Conservation (phyloP, 2,113 vertebrate species). For the Sminthopsis crassicaudata region DNA sequence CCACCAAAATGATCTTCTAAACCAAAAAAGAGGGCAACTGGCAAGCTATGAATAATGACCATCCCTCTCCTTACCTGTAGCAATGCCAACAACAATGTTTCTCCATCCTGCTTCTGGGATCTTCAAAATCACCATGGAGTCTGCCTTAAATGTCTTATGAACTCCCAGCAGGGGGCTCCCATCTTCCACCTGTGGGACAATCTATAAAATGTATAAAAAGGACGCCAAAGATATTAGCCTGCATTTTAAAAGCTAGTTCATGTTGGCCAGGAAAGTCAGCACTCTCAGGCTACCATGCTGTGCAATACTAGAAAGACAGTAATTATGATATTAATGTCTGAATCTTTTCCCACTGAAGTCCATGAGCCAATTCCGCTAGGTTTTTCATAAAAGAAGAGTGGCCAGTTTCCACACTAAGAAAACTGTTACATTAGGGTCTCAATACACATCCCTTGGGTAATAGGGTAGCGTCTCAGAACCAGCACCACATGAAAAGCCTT, state of each 20-base stretch:
- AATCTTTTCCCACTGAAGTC: background rate
- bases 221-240: background rate
- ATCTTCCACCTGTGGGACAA: background rate
- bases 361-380: background rate
- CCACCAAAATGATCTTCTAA: background rate
- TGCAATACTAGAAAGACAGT: background rate
- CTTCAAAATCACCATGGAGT: background rate
- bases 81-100: background rate
- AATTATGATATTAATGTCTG: background rate
- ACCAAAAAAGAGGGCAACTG: background rate
- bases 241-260: background rate
- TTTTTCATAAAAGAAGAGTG: background rate
- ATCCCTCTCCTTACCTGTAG: background rate
- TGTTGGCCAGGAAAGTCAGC: background rate
- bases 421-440: background rate
- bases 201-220: no score
- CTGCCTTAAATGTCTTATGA: background rate
- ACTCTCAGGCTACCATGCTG: background rate
- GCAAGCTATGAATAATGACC: background rate
- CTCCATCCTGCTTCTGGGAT: background rate
- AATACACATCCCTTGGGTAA: background rate
- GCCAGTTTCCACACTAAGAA: background rate
- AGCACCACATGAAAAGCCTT: background rate
- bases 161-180: background rate
- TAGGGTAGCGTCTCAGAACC: background rate